These are phyloP conservation scores for Napeogenes inachia DNA, from an alignment of 2,888 invertebrate species.

Conservation along the genomic window DNA sequence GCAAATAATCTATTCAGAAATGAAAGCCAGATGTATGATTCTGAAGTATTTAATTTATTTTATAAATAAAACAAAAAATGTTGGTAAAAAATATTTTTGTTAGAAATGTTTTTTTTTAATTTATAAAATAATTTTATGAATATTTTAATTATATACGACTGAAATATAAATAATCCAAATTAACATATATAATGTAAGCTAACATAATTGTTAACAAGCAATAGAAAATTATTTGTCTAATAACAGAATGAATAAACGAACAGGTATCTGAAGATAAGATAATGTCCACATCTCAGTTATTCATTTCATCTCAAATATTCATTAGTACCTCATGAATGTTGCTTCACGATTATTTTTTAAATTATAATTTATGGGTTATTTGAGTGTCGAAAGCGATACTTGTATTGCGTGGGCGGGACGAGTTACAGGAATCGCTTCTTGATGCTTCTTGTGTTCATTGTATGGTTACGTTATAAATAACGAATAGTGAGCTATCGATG, in stretches of 20 bases:
- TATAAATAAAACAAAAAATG: too few species aligned
- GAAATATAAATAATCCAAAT: too few species aligned
- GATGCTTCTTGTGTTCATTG: slow-evolving; percentile 30
- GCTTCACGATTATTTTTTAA: slow-evolving; percentile 56
- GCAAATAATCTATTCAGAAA: too few species aligned
- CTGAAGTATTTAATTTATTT: too few species aligned
- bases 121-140: too few species aligned
- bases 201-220: too few species aligned
- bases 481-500: slow-evolving; percentile 20
- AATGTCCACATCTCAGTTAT: slow-evolving; percentile 14
- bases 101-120: too few species aligned
- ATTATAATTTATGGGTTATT: slow-evolving; percentile 72
- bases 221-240: too few species aligned
- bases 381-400: slow-evolving; percentile 65
- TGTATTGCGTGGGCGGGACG: slow-evolving; percentile 62
- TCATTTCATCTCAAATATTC: slow-evolving; percentile 23
- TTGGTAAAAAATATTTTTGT: too few species aligned
- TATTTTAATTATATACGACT: too few species aligned
- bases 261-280: slow-evolving; percentile 9
- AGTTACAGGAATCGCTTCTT: slow-evolving; percentile 38
- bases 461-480: slow-evolving; percentile 20
- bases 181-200: too few species aligned
- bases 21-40: too few species aligned
- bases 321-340: slow-evolving; percentile 31
- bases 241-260: slow-evolving; percentile 15